Percentiles rank a stretch among this genome's conserved stretches.
These are phyloP conservation scores for Thera obeliscata DNA, from an alignment of 2,888 invertebrate genomes.

Conservation along the genomic window DNA sequence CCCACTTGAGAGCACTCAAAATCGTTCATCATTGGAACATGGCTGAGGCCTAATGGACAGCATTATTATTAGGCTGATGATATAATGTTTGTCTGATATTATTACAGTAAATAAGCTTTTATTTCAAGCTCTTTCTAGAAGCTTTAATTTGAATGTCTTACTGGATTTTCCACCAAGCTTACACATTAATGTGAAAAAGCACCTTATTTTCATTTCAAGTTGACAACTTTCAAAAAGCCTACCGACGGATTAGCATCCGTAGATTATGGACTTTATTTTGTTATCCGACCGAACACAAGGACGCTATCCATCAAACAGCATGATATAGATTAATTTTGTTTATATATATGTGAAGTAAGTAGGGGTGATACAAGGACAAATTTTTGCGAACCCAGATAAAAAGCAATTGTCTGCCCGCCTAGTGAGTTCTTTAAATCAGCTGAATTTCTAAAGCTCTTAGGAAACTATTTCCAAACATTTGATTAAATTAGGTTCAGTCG, in stretches of 20 bases:
- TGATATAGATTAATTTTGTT: conserved; percentile 45
- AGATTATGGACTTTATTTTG: background rate
- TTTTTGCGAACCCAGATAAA: conserved; percentile 3
- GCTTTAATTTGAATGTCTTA: too few relatives aligned
- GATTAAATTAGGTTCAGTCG: conserved; percentile 28
- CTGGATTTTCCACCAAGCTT: too few relatives aligned
- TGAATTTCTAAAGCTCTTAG: background rate
- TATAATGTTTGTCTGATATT: too few relatives aligned
- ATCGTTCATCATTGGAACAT: too few relatives aligned
- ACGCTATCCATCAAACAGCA: conserved; percentile 49
- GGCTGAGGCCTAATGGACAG: too few relatives aligned
- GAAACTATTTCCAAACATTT: conserved; percentile 27
- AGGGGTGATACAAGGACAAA: conserved; percentile 15
- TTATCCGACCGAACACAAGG: conserved; percentile 16
- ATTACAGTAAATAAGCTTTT: too few relatives aligned
- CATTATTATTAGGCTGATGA: too few relatives aligned
- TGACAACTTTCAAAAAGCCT: background rate
- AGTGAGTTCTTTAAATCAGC: background rate
- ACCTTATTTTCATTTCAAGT: background rate
- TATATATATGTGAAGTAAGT: conserved; percentile 26
- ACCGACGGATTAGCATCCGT: background rate
- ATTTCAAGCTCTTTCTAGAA: too few relatives aligned
- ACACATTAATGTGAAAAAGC: too few relatives aligned
- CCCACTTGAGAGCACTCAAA: too few relatives aligned
- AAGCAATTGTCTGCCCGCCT: background rate